phyloP scores from a whole-genome alignment of 2,797 vertebrate genomes.

The Loris lydekkerianus region DNA sequence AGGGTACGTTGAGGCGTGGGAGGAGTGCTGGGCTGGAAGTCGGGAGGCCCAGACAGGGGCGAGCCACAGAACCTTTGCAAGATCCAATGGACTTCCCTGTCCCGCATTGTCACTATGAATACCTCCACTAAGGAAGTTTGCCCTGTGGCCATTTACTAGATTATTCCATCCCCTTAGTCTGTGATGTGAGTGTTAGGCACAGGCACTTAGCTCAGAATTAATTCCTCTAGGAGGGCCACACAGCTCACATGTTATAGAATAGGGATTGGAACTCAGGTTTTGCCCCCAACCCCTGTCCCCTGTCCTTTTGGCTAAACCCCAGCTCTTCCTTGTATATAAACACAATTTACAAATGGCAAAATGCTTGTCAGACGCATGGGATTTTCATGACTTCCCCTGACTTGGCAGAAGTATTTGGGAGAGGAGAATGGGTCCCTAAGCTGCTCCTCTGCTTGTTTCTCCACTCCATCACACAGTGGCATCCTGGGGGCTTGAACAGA shows the following conservation, averaged over 20 bases:
- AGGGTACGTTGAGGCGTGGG: rapidly evolving
- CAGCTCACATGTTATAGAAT: rapidly evolving
- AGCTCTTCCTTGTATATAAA: background rate
- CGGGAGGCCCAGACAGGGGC: rapidly evolving
- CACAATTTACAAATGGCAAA: background rate
- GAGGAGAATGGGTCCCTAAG: background rate
- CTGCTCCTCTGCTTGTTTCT: rapidly evolving
- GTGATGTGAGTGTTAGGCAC: background rate
- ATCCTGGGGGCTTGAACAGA: background rate
- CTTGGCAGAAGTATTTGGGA: background rate
- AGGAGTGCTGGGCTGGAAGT: background rate
- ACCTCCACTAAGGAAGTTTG: background rate
- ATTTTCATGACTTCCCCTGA: background rate
- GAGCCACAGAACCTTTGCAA: background rate
- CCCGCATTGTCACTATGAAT: background rate
- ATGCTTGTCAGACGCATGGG: background rate
- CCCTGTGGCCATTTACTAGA: background rate
- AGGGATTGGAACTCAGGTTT: background rate
- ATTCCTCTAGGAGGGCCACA: background rate
- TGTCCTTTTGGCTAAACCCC: background rate
- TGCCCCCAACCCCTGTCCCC: too few species aligned
- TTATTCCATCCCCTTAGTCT: background rate
- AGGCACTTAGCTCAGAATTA: background rate
- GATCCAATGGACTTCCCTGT: background rate
- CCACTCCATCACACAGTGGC: too few species aligned